phyloP scores from a whole-genome alignment of 2,888 invertebrate species.

The Protonemura montana region DNA sequence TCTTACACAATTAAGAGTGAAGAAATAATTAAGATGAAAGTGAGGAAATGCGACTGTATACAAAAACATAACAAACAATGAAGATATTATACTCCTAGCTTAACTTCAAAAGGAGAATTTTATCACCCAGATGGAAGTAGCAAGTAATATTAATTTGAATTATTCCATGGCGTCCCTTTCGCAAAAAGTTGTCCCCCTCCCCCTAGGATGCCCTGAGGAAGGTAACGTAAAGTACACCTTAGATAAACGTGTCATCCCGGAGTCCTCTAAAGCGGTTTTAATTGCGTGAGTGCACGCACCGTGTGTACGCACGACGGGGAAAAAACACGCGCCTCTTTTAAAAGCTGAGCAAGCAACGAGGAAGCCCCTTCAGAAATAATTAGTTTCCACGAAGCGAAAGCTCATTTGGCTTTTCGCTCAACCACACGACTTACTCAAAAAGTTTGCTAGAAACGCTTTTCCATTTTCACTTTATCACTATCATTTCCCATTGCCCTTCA shows the following conservation, averaged over 20 bases:
- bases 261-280: background rate
- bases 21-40: background rate
- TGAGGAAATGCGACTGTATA: background rate
- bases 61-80: background rate
- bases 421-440: background rate
- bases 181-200: background rate
- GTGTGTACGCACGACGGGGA: background rate
- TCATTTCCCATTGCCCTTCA: background rate
- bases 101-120: background rate
- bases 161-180: background rate
- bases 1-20: too few relatives aligned
- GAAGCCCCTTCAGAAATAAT: background rate
- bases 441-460: background rate
- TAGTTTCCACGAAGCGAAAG: background rate
- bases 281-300: slow-evolving; percentile 5
- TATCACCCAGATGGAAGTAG: background rate
- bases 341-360: background rate
- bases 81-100: background rate
- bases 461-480: background rate
- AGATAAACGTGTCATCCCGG: background rate
- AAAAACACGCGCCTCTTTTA: background rate
- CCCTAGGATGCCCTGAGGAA: background rate
- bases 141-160: background rate
- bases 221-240: background rate
- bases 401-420: background rate